Evolutionary conservation across 2,797 vertebrate genomes (phyloP).

Genomic region (Eutrigla gurnardus): DNA sequence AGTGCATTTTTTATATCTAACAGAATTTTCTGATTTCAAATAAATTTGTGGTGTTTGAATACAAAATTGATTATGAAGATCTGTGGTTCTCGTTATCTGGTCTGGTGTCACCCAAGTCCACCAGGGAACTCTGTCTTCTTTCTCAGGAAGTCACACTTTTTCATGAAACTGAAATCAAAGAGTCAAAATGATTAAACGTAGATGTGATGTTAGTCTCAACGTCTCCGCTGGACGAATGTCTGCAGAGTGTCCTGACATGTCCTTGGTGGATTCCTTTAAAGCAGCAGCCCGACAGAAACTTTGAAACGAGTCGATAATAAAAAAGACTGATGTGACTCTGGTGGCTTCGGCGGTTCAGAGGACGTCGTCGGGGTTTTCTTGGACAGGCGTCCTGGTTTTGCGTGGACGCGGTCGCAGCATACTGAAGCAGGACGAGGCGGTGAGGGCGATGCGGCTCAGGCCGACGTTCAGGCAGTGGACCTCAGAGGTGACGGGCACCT

Average conservation of each 20-base stretch:
- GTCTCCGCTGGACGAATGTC: neutral
- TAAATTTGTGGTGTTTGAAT: neutral
- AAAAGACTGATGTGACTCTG: too few relatives aligned
- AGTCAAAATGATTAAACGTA: neutral
- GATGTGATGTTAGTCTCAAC: neutral
- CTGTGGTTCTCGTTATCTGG: neutral
- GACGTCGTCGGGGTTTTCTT: conserved; percentile 70
- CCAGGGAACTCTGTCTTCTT: neutral
- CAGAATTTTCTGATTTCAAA: neutral
- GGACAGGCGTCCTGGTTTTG: conserved; percentile 55
- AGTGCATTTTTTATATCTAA: neutral
- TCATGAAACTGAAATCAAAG: neutral
- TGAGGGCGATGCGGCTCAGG: conserved; percentile 84
- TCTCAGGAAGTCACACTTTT: neutral
- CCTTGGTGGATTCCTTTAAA: neutral
- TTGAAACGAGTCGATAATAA: too few relatives aligned
- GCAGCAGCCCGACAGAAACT: too few relatives aligned
- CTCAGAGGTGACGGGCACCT: conserved; percentile 87
- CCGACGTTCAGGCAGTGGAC: conserved; percentile 86
- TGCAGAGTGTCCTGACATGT: too few relatives aligned
- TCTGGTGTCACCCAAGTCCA: neutral
- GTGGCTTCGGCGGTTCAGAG: conserved; percentile 59
- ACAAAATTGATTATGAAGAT: neutral
- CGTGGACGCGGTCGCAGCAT: conserved; percentile 64
- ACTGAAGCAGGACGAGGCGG: conserved; percentile 79